These are phyloP conservation scores for Micrasema longulum DNA, from an alignment of 1,140 invertebrate genomes.

Conservation along the genomic window DNA sequence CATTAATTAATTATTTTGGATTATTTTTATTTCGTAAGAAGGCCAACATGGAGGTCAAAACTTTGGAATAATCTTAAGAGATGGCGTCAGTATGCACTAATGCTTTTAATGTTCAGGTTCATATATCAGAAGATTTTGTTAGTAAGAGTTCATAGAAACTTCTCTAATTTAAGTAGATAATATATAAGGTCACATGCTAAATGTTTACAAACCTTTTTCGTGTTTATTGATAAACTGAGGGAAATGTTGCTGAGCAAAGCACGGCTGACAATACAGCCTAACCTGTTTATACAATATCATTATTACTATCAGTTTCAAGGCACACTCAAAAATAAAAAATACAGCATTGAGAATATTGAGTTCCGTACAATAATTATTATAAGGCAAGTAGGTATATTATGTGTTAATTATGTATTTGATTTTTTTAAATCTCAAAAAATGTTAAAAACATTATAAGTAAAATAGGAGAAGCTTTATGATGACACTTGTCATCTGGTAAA, in stretches of 20 bases:
- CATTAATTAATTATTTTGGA: neutral
- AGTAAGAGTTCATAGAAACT: neutral
- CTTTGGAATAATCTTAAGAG: neutral
- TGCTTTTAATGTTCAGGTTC: neutral
- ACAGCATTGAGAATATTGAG: too few species aligned
- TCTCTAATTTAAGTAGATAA: neutral
- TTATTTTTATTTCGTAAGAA: neutral
- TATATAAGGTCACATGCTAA: neutral
- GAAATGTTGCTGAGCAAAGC: constrained; percentile 89
- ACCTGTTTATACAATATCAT: too few species aligned
- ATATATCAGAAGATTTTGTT: neutral
- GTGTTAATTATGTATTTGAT: too few species aligned
- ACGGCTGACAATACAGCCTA: too few species aligned
- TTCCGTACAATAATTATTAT: too few species aligned
- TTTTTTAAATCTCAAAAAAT: too few species aligned
- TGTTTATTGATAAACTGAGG: constrained; percentile 84
- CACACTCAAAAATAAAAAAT: too few species aligned
- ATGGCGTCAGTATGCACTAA: neutral
- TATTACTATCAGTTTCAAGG: too few species aligned
- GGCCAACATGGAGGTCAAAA: neutral
- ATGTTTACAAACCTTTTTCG: constrained; percentile 77
- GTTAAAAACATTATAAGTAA: too few species aligned
- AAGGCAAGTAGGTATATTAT: too few species aligned
- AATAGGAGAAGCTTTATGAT: too few species aligned
- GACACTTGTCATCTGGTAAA: too few species aligned